These are phyloP conservation scores for Strigamia transsilvanica DNA, from an alignment of 2,888 invertebrate genomes.

Conservation along the genomic window DNA sequence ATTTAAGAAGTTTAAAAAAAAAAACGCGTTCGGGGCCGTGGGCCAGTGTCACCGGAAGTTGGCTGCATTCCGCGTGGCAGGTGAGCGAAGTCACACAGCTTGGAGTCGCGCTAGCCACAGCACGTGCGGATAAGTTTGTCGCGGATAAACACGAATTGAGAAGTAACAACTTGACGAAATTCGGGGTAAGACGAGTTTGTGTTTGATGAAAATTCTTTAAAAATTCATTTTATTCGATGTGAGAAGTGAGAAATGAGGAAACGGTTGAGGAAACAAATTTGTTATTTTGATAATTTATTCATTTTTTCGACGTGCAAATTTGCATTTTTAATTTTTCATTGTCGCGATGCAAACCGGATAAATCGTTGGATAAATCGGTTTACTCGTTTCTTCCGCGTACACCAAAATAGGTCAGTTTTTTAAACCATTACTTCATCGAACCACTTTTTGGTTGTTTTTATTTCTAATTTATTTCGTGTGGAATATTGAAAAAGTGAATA, in stretches of 20 bases:
- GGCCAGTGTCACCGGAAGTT: neutral
- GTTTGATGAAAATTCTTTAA: neutral
- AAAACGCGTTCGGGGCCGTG: neutral
- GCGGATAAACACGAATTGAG: neutral
- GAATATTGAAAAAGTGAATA: too few relatives aligned
- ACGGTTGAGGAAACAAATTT: too few relatives aligned
- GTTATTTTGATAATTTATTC: too few relatives aligned
- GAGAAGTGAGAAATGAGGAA: too few relatives aligned
- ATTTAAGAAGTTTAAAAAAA: neutral
- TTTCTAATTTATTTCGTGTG: too few relatives aligned
- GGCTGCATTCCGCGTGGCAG: neutral
- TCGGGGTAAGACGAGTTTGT: neutral
- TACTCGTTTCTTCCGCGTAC: neutral
- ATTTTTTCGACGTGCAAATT: too few relatives aligned
- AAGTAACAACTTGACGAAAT: neutral
- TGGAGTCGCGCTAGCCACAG: neutral
- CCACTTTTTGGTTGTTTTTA: too few relatives aligned
- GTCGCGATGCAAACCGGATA: too few relatives aligned
- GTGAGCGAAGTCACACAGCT: neutral
- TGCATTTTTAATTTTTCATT: too few relatives aligned
- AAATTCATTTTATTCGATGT: too few relatives aligned
- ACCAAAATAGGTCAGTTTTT: conserved; percentile 1
- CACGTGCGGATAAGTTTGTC: neutral
- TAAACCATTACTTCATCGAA: neutral
- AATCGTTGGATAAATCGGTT: neutral